phyloP scores from a whole-genome alignment of 2,113 vertebrate genomes.

The Pseudorectes ferrugineus region DNA sequence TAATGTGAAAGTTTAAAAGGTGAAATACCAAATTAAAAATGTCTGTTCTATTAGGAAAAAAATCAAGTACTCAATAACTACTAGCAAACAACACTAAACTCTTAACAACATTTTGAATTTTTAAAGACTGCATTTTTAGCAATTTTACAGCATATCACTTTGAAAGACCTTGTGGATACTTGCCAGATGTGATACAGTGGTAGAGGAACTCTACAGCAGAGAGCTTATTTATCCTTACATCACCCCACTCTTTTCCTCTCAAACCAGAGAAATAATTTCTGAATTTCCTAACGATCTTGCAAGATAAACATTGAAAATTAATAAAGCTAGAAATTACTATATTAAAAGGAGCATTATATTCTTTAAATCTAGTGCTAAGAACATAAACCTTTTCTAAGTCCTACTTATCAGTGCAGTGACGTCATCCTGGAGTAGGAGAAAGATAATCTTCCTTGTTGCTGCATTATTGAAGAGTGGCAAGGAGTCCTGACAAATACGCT shows the following conservation, averaged over 20 bases:
- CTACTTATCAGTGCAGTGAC: constrained; percentile 47
- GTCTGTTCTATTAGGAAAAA: not conserved
- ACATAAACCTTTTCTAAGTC: constrained; percentile 54
- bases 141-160: constrained; percentile 40
- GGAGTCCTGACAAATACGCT: constrained; percentile 8
- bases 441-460: constrained; percentile 50
- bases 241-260: constrained; percentile 10
- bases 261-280: constrained; percentile 25
- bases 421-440: constrained; percentile 17
- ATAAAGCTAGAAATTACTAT: constrained; percentile 7
- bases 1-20: not conserved
- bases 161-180: not conserved
- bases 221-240: constrained; percentile 51
- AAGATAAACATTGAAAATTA: constrained; percentile 41
- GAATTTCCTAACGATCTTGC: constrained; percentile 38
- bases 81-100: constrained; percentile 12
- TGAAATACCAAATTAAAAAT: constrained; percentile 11
- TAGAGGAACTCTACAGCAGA: constrained; percentile 6
- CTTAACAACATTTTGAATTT: not conserved
- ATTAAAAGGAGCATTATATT: constrained; percentile 45
- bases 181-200: constrained; percentile 53
- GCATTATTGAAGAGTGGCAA: not conserved
- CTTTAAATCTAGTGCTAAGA: constrained; percentile 52
- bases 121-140: not conserved
- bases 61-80: not conserved